A percentile compares a stretch with the other conserved stretches of the same genome.
Conservation (phyloP, 2,888 invertebrate species). For the Limnephilus marmoratus region DNA sequence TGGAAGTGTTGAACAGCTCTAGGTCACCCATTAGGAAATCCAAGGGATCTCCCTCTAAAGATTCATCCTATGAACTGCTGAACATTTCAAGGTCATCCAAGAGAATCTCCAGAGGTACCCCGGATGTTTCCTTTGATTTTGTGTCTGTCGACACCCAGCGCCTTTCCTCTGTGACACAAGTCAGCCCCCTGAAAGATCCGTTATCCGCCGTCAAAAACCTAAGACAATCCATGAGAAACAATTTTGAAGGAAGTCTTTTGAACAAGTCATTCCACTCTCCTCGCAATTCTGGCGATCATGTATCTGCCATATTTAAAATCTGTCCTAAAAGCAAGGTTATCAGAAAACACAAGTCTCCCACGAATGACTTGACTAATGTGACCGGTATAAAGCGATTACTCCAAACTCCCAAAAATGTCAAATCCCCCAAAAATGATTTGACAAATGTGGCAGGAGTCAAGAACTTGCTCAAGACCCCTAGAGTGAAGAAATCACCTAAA, state of each 20-base stretch:
- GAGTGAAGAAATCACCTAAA: constrained; percentile 68
- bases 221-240: constrained; percentile 6
- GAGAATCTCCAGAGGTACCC: constrained; percentile 64
- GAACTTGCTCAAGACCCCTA: constrained; percentile 69
- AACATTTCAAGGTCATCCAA: constrained; percentile 68
- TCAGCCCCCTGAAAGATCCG: not conserved
- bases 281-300: not conserved
- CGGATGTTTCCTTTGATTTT: constrained; percentile 67
- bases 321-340: constrained; percentile 27
- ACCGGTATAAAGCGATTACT: constrained; percentile 72
- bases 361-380: constrained; percentile 72
- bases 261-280: constrained; percentile 8
- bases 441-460: constrained; percentile 71
- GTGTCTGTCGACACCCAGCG: not conserved
- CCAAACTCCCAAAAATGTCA: constrained; percentile 67
- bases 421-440: constrained; percentile 71
- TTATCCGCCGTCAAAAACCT: not conserved
- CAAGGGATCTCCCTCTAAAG: constrained; percentile 66
- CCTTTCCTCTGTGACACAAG: constrained; percentile 67
- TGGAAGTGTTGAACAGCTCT: constrained; percentile 64
- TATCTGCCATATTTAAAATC: constrained; percentile 17
- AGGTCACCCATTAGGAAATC: constrained; percentile 67
- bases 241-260: not conserved
- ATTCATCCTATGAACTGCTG: constrained; percentile 57
- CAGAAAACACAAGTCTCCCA: constrained; percentile 66